Evolutionary conservation across 2,888 invertebrate genomes (phyloP).

Genomic region (Dicranocentrus wangi): DNA sequence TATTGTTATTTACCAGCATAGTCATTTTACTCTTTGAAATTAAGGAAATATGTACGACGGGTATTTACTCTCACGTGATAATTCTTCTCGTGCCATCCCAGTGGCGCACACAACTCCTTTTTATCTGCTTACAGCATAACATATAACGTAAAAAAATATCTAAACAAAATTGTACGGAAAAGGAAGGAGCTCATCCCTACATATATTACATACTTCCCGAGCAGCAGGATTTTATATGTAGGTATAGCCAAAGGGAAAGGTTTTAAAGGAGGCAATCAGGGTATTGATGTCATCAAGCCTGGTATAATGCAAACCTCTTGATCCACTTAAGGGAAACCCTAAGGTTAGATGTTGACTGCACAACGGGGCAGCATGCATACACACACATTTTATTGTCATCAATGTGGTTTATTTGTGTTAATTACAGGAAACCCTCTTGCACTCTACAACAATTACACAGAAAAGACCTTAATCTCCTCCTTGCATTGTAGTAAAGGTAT

Average conservation of each 20-base stretch:
- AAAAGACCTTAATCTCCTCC: slow-evolving; percentile 19
- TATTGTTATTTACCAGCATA: background rate
- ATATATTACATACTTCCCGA: too few relatives aligned
- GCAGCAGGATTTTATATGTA: too few relatives aligned
- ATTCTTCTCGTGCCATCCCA: too few relatives aligned
- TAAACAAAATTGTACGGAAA: slow-evolving; percentile 3
- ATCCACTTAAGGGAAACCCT: slow-evolving; percentile 1
- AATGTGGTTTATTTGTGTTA: slow-evolving; percentile 48
- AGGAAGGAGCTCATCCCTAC: slow-evolving; percentile 16
- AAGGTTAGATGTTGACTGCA: too few relatives aligned
- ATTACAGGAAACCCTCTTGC: slow-evolving; percentile 44
- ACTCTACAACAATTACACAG: slow-evolving; percentile 13
- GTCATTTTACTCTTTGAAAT: slow-evolving; percentile 18
- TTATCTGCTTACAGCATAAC: too few relatives aligned
- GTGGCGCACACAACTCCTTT: too few relatives aligned
- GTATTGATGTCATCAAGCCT: background rate
- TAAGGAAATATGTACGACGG: background rate
- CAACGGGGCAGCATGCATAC: too few relatives aligned
- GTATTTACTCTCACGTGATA: background rate
- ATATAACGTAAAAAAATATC: too few relatives aligned
- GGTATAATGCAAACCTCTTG: background rate
- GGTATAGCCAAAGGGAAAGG: too few relatives aligned
- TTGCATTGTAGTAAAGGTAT: background rate
- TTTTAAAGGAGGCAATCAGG: background rate
- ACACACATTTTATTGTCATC: background rate